These are phyloP conservation scores for Galerucella calmariensis DNA, from an alignment of 2,888 invertebrate genomes.

Conservation along the genomic window DNA sequence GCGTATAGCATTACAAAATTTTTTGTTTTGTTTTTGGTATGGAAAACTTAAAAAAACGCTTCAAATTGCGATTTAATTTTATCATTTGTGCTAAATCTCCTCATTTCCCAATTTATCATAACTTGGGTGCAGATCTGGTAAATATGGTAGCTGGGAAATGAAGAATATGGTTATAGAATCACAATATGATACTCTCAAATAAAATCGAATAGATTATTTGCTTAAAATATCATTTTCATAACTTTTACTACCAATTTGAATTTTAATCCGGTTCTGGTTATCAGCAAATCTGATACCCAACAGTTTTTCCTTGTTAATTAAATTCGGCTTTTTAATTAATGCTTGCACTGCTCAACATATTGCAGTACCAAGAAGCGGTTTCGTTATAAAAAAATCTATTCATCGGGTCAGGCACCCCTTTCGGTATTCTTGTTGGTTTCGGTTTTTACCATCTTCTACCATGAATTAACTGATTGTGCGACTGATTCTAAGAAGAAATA, in stretches of 20 bases:
- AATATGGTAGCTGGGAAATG: no score
- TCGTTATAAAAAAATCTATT: not conserved
- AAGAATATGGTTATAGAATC: no score
- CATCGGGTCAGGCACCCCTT: not conserved
- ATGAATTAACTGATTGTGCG: slow-evolving; percentile 12
- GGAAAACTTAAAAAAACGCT: no score
- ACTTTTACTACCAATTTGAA: not conserved
- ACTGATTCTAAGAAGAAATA: slow-evolving; percentile 4
- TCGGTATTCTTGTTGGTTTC: slow-evolving; percentile 4
- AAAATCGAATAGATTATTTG: no score
- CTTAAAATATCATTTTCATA: no score
- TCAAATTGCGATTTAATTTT: no score
- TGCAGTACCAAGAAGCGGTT: slow-evolving; percentile 1
- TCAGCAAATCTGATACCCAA: not conserved
- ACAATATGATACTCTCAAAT: no score
- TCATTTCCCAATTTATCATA: no score
- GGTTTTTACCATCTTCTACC: slow-evolving; percentile 6
- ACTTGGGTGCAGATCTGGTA: no score
- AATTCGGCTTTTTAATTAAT: slow-evolving; percentile 4
- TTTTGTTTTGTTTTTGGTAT: no score
- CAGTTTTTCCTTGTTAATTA: not conserved
- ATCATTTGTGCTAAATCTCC: no score
- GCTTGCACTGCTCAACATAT: not conserved
- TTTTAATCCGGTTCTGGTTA: not conserved
- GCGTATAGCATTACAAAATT: no score